A percentile compares a stretch with the other conserved stretches of the same genome.
phyloP scores from a whole-genome alignment of 2,113 vertebrate genomes.

The Chaetodon trifascialis region DNA sequence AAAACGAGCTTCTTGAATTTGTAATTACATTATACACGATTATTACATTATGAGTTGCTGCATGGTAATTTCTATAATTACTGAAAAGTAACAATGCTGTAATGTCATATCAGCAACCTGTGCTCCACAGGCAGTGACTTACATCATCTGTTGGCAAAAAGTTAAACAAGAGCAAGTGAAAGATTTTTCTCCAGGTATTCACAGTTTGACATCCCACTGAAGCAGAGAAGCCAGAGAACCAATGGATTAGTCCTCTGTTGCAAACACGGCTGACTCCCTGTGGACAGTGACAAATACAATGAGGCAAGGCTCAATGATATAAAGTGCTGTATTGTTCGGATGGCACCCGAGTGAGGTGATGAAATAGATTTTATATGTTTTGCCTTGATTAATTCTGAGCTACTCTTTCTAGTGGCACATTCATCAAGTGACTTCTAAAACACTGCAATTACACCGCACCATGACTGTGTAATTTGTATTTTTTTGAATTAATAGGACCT shows the following conservation, averaged over 20 bases:
- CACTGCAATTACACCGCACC: background rate
- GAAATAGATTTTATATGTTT: constrained; percentile 46
- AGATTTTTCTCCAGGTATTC: constrained; percentile 28
- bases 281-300: constrained; percentile 56
- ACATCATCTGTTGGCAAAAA: constrained; percentile 24
- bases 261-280: constrained; percentile 50
- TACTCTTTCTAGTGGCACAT: constrained; percentile 42
- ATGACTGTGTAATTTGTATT: constrained; percentile 34
- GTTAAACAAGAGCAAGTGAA: constrained; percentile 4
- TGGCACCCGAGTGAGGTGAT: constrained; percentile 22
- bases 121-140: background rate
- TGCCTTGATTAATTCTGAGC: constrained; percentile 55
- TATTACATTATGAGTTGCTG: constrained; percentile 10
- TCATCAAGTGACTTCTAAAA: constrained; percentile 47
- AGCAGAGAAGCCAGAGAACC: constrained; percentile 18
- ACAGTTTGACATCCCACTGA: constrained; percentile 17
- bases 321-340: constrained; percentile 43
- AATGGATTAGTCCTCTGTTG: constrained; percentile 26
- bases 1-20: constrained; percentile 7
- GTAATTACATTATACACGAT: constrained; percentile 21
- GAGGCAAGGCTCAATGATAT: constrained; percentile 51
- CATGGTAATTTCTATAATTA: constrained; percentile 28
- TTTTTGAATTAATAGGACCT: constrained; percentile 16
- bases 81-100: background rate
- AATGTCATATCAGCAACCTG: background rate